A percentile compares a stretch with the other conserved stretches of the same genome.
phyloP scores from a whole-genome alignment of 2,113 vertebrate species.

The Cyanistes caeruleus region DNA sequence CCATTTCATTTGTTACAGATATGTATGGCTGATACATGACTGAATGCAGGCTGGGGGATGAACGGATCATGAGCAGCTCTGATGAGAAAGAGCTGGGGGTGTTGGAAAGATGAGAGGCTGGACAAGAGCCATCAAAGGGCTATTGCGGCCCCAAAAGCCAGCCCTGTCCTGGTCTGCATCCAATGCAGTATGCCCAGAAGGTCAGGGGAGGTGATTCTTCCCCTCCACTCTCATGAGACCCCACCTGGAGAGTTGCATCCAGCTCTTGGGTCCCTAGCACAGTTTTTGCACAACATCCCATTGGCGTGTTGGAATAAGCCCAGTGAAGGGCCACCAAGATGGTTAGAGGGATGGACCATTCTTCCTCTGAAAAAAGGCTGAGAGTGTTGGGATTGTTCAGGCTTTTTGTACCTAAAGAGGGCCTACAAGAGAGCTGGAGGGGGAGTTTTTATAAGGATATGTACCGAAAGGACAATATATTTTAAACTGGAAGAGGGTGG shows the following conservation, averaged over 20 bases:
- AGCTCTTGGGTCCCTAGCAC: neutral
- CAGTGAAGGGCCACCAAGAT: neutral
- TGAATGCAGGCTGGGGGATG: too few species aligned
- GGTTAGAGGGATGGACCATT: neutral
- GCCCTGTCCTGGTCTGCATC: neutral
- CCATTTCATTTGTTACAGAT: neutral
- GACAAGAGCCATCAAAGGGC: too few species aligned
- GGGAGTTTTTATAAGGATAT: neutral
- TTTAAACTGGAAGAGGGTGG: neutral
- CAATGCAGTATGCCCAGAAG: neutral
- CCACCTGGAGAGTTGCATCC: neutral
- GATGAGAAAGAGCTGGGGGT: neutral
- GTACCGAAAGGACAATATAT: too few species aligned
- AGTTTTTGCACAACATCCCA: too few species aligned
- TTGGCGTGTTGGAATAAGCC: neutral
- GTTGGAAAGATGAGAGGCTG: neutral
- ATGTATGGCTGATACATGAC: neutral
- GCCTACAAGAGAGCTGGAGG: neutral
- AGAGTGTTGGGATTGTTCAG: neutral
- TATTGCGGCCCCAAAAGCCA: neutral
- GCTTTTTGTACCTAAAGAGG: neutral
- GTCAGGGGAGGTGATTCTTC: neutral
- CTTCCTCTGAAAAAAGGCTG: neutral
- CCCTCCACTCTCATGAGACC: accelerated
- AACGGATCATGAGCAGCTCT: neutral